Percentiles rank a stretch among this genome's conserved stretches.
These are phyloP conservation scores for Zosterops hypoxanthus DNA, from an alignment of 2,113 vertebrate genomes.

Conservation along the genomic window DNA sequence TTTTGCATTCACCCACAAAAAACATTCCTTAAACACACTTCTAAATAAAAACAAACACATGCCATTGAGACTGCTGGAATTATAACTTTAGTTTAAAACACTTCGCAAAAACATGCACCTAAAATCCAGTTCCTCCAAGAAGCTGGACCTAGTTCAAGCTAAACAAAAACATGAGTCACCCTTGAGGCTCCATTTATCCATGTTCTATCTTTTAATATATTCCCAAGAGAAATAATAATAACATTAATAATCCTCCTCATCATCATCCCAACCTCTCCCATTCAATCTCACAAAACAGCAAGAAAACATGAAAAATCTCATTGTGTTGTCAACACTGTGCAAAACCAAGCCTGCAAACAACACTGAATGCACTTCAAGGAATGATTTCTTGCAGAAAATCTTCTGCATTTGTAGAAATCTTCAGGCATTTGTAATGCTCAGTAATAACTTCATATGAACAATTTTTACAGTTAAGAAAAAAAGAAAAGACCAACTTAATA, in stretches of 20 bases:
- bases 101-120: constrained; percentile 13
- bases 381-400: background rate
- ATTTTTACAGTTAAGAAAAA: background rate
- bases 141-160: constrained; percentile 37
- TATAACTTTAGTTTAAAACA: background rate
- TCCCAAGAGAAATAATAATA: constrained; percentile 25
- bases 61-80: background rate
- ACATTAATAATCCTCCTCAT: background rate
- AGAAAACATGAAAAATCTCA: constrained; percentile 3
- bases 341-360: background rate
- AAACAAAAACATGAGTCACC: constrained; percentile 57
- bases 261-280: background rate
- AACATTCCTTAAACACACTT: constrained; percentile 5
- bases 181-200: constrained; percentile 16
- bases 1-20: constrained; percentile 19
- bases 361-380: background rate
- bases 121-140: constrained; percentile 31
- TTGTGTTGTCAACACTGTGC: background rate
- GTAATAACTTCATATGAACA: background rate
- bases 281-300: background rate
- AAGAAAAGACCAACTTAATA: background rate
- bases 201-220: constrained; percentile 26
- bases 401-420: background rate
- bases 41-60: constrained; percentile 55
- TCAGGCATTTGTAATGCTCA: background rate